A percentile compares a stretch with the other conserved stretches of the same genome.
Evolutionary conservation across 2,113 vertebrate species (phyloP).

Genomic region (Apodemus sylvaticus): DNA sequence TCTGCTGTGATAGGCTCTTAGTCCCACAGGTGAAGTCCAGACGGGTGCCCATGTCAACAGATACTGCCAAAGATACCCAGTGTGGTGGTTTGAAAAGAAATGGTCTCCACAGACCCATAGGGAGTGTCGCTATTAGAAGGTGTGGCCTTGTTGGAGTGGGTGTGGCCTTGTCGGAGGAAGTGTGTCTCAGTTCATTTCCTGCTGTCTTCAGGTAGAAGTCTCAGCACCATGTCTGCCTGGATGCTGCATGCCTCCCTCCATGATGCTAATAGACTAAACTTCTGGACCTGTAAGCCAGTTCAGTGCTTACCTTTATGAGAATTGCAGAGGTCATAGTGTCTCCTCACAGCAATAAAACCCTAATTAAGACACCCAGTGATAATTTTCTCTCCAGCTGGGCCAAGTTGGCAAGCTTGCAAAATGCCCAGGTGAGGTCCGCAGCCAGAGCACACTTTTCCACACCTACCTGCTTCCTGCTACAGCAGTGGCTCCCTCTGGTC

Average conservation of each 20-base stretch:
- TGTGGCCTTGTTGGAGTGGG: background rate
- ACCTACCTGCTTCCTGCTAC: background rate
- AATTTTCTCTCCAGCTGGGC: background rate
- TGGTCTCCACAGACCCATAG: background rate
- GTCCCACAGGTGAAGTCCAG: background rate
- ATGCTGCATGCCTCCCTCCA: background rate
- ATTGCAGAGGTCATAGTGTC: background rate
- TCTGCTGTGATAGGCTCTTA: background rate
- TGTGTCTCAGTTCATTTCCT: background rate
- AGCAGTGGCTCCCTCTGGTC: background rate
- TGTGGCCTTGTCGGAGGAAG: background rate
- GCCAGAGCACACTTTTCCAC: background rate
- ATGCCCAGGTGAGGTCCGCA: background rate
- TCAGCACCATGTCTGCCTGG: background rate
- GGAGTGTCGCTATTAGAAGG: background rate
- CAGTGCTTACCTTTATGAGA: background rate
- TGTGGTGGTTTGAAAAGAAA: background rate
- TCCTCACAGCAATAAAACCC: background rate
- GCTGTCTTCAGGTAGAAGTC: background rate
- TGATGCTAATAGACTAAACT: background rate
- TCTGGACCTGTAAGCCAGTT: too few species aligned
- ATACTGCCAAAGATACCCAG: background rate
- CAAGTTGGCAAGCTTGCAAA: background rate
- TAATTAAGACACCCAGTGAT: background rate
- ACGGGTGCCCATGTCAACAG: background rate